Conservation (phyloP, 2,113 vertebrate genomes). For the Nycticebus coucang region DNA sequence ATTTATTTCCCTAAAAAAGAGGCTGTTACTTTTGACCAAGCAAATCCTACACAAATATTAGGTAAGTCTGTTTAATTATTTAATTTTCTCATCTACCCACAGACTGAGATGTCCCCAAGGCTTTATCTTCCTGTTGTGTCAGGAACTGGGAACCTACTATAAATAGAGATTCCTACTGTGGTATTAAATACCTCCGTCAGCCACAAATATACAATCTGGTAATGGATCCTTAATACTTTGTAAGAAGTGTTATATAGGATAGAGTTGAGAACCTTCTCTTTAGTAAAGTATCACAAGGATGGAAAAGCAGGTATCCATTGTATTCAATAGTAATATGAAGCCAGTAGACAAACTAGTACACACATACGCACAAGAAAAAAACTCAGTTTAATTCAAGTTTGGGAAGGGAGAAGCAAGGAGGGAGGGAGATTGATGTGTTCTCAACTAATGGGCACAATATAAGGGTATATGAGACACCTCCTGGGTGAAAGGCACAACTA, state of each 20-base stretch:
- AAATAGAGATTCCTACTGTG: slow-evolving; percentile 6
- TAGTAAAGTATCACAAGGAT: too few species aligned
- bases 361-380: too few species aligned
- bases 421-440: too few species aligned
- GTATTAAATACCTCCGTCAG: background rate
- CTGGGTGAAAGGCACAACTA: too few species aligned
- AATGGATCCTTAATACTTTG: background rate
- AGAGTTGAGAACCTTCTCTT: too few species aligned
- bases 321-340: too few species aligned
- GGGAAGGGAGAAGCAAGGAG: too few species aligned
- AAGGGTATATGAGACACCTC: background rate
- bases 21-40: slow-evolving; percentile 96
- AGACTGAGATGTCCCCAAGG: background rate
- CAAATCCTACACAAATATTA: slow-evolving; percentile 93
- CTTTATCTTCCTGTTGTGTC: background rate
- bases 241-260: slow-evolving; percentile 22
- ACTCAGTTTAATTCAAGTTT: too few species aligned
- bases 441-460: too few species aligned
- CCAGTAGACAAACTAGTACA: too few species aligned
- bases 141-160: background rate
- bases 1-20: slow-evolving; percentile 98
- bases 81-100: background rate
- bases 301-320: too few species aligned
- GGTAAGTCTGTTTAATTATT: slow-evolving; percentile 85
- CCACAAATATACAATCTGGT: background rate